Base-by-base conservation (phyloP, 2,113 vertebrate species). In the Poeciliopsis turrubarensis region DNA sequence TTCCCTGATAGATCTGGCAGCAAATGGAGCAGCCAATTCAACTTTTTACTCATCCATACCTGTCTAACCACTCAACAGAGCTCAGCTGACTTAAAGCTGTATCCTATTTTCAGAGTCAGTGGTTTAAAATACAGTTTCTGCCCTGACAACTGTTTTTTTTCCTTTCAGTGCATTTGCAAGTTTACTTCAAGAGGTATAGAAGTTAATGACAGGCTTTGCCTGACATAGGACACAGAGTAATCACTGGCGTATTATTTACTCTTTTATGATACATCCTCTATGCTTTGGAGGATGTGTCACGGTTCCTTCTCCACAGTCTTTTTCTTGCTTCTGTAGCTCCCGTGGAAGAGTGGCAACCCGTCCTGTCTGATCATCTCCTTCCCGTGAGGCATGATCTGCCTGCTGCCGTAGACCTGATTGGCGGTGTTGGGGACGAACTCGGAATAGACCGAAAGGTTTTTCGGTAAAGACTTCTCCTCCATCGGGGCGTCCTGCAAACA, bases 391-490 rank as follows among this genome's bases (percentile, higher is more conserved):
- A 93, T 96, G 77, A 92, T 90, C 77, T 95, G 62, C 60, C 94
- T 92, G 81, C 94, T 97, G 65, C 95, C 95, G 34, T 92, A 91
- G 2, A 44, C 86, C 73, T 92, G 93, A 89, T 92, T 96, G 8
- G 74, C 83, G 0, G 93, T 96, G 72, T 84, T 95, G 77, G 96
- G 95, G 73, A 95, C 32, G 0, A 80, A 87, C 19, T 94, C 92
- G 0, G 95, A 96, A 78, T 94, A 95, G 76, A 93, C 57, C 7
- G 95, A 60, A 4, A 92, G 65, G 0, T 85, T 68, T 60, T 80
- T 90, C 14, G 95, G 94, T 34, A 95, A 73, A 68, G 87, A 79
- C n/a, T 90, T 78, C 3, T 93, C 84, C 67, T 90, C 80, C 87
- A 92, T 96, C 67, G 67, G 93, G 39, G 88, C 89, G 34, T 95